Conservation (phyloP, 2,888 invertebrate species). For the Dendrolimus houi region DNA sequence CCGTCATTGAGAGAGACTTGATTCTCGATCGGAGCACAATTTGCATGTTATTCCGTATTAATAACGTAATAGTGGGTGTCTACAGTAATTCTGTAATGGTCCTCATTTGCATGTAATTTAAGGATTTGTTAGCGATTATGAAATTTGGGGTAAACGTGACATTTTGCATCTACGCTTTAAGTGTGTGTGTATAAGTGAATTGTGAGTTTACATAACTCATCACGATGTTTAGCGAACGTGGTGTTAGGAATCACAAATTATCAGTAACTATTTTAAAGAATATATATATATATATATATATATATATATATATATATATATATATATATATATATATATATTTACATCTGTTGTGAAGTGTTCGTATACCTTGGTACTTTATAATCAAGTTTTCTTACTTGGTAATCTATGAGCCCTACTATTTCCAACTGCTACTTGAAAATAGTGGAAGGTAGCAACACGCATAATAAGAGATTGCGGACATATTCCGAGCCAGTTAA, state of each 20-base stretch:
- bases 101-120: conserved; percentile 27
- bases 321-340: no score
- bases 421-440: no score
- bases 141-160: not conserved
- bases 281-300: no score
- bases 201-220: conserved; percentile 1
- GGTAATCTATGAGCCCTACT: no score
- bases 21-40: conserved; percentile 68
- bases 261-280: no score
- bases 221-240: not conserved
- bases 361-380: no score
- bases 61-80: conserved; percentile 56
- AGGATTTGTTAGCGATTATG: conserved; percentile 4
- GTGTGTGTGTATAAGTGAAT: not conserved
- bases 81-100: conserved; percentile 41
- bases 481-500: no score
- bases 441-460: no score
- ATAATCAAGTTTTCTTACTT: no score
- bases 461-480: no score
- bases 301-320: no score
- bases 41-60: conserved; percentile 64
- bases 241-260: not conserved
- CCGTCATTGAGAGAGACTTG: conserved; percentile 67
- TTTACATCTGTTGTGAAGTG: no score
- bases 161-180: not conserved